Percentiles rank a stretch among this genome's conserved stretches.
Conservation (phyloP, 2,888 invertebrate species). For the Drosophila antonietae region DNA sequence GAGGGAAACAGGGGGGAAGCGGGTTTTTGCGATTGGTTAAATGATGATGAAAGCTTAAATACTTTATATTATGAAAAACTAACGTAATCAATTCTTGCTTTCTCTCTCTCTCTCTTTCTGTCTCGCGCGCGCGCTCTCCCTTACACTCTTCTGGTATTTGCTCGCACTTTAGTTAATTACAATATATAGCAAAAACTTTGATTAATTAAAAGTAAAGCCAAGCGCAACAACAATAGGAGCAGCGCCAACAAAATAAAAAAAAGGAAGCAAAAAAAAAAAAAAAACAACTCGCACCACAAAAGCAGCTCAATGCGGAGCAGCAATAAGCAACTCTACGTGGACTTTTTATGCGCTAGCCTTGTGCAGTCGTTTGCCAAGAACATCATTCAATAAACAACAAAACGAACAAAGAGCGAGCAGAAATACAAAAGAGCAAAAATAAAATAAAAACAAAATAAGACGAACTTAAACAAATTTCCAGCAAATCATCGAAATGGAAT, state of each 20-base stretch:
- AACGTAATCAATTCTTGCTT: conserved; percentile 63
- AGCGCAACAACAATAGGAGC: conserved; percentile 32
- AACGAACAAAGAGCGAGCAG: conserved; percentile 1
- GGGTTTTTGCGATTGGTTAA: conserved; percentile 1
- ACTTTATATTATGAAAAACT: conserved; percentile 55
- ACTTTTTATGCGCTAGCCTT: conserved; percentile 20
- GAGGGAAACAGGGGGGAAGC: no score
- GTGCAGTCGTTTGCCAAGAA: conserved; percentile 12
- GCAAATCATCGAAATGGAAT: conserved; percentile 75
- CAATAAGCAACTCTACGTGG: conserved; percentile 17
- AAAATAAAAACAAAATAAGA: conserved; percentile 1
- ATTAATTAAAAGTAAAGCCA: conserved; percentile 69
- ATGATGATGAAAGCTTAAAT: conserved; percentile 24
- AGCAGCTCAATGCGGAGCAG: conserved; percentile 18
- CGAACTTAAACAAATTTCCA: conserved; percentile 27
- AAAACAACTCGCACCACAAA: conserved; percentile 3
- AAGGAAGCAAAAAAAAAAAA: neutral
- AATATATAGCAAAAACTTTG: conserved; percentile 66
- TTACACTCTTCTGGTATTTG: neutral
- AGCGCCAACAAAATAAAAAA: conserved; percentile 15
- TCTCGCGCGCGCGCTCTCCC: conserved; percentile 8
- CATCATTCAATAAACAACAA: conserved; percentile 6
- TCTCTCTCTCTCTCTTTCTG: conserved; percentile 21
- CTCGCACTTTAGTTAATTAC: conserved; percentile 43
- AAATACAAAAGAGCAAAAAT: conserved; percentile 8